Conservation (phyloP, 2,113 vertebrate species). For the Apaloderma vittatum region DNA sequence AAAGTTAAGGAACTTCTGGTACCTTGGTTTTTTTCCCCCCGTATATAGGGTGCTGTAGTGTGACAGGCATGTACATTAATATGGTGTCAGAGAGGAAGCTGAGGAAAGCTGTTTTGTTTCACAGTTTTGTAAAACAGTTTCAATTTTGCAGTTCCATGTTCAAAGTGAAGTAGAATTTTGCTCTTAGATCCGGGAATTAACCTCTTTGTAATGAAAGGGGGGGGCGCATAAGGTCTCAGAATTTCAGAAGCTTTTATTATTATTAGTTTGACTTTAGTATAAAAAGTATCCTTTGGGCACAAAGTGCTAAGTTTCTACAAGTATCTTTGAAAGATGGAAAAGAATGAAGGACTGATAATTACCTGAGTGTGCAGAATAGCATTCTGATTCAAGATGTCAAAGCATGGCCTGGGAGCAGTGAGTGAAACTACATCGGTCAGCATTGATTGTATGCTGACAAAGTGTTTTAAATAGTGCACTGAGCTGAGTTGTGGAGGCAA, state of each 20-base stretch:
- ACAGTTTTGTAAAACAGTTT: neutral
- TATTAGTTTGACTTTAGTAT: neutral
- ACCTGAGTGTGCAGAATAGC: neutral
- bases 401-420: neutral
- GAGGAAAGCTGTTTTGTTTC: neutral
- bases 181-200: neutral
- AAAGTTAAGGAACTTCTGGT: neutral
- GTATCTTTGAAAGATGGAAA: neutral
- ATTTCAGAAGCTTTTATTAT: neutral
- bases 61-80: neutral
- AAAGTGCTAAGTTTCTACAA: neutral
- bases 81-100: neutral
- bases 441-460: neutral
- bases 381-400: neutral
- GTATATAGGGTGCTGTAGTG: neutral
- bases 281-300: neutral
- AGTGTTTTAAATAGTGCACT: neutral
- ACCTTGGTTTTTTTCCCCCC: neutral
- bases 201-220: neutral
- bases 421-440: neutral
- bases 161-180: neutral
- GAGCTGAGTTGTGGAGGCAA: neutral
- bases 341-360: neutral
- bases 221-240: neutral
- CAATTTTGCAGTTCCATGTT: neutral